Conservation (phyloP, 1,140 invertebrate genomes). For the Apis laboriosa region DNA sequence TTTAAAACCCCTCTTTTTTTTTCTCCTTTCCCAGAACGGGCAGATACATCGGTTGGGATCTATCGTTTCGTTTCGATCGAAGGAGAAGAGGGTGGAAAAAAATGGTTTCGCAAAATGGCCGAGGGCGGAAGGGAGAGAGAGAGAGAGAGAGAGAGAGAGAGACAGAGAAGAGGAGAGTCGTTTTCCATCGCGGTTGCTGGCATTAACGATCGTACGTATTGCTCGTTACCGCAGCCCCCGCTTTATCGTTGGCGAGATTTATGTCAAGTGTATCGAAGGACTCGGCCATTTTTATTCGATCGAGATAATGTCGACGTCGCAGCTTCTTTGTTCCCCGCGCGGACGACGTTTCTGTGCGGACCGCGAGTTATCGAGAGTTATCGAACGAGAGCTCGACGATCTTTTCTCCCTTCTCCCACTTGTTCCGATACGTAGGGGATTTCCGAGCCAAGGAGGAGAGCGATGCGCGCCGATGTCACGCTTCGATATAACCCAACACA, state of each 20-base stretch:
- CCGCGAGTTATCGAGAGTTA: constrained; percentile 39
- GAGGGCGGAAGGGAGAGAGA: neutral
- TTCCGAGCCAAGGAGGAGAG: constrained; percentile 2
- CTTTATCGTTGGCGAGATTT: constrained; percentile 63
- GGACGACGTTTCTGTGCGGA: constrained; percentile 37
- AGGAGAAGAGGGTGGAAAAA: neutral
- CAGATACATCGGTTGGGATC: no score
- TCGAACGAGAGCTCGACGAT: constrained; percentile 5
- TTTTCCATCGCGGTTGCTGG: constrained; percentile 2
- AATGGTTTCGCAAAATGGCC: constrained; percentile 31
- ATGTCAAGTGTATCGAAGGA: constrained; percentile 66
- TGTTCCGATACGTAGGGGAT: neutral
- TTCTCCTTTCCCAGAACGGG: no score
- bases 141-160: no score
- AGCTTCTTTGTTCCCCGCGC: constrained; percentile 50
- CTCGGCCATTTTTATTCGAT: constrained; percentile 60
- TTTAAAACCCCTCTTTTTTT: no score
- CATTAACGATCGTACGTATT: constrained; percentile 58
- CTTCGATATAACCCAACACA: constrained; percentile 11
- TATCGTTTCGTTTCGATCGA: neutral
- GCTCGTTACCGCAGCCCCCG: constrained; percentile 47
- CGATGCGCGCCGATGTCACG: constrained; percentile 22
- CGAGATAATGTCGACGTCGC: constrained; percentile 58
- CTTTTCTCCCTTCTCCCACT: neutral
- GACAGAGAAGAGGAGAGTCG: neutral